A percentile compares a stretch with the other conserved stretches of the same genome.
These are phyloP conservation scores for Musca vetustissima DNA, from an alignment of 1,140 invertebrate genomes.

Conservation along the genomic window DNA sequence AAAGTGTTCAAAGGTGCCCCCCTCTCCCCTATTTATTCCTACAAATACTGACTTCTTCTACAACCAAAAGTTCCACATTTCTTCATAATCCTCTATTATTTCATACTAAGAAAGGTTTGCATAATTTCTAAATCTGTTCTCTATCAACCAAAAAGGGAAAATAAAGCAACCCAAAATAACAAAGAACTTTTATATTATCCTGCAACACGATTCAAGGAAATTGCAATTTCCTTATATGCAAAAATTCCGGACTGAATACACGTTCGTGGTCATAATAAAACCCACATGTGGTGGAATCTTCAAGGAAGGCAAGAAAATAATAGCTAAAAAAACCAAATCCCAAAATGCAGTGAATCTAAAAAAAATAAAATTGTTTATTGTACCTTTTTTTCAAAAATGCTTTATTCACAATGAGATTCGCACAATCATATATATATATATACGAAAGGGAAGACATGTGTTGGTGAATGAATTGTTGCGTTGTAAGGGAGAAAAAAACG, in stretches of 20 bases:
- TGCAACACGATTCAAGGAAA: conserved; percentile 14
- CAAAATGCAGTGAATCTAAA: neutral
- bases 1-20: too few species aligned
- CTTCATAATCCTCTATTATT: too few species aligned
- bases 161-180: neutral
- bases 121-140: too few species aligned
- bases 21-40: too few species aligned
- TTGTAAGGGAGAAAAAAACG: too few species aligned
- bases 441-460: too few species aligned
- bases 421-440: too few species aligned
- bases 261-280: conserved; percentile 11
- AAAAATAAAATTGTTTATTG: conserved; percentile 14
- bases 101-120: too few species aligned
- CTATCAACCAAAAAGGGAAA: too few species aligned
- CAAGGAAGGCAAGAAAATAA: neutral
- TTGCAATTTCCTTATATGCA: conserved; percentile 21
- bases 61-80: too few species aligned
- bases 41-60: too few species aligned
- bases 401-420: neutral
- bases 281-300: conserved; percentile 3
- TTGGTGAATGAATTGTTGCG: too few species aligned
- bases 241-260: neutral
- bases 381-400: conserved; percentile 15
- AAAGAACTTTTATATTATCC: conserved; percentile 7
- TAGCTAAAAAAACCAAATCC: neutral